Base-by-base conservation (phyloP, 2,797 vertebrate species). In the Macropodus opercularis region DNA sequence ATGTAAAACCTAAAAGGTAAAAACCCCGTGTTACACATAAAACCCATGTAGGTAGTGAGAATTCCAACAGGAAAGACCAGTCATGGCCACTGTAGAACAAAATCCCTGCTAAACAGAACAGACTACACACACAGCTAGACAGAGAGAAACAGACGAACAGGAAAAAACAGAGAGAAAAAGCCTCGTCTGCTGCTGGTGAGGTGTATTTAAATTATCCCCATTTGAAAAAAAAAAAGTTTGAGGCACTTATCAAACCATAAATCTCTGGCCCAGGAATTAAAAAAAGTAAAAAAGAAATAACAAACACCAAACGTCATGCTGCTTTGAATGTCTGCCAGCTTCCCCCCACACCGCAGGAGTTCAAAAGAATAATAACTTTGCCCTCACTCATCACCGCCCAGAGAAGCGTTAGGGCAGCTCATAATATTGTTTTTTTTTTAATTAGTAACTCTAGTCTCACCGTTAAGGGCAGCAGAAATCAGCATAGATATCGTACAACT, bases 351-450 rank as follows among this genome's bases (percentile, higher is more conserved):
- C 93, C 47, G 85, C 93, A 92, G 92, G 93, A 91, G 92, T 90
- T 91, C 87, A 87, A 85, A 85, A 90, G 90, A 88, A 92, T 92
- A 94, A 93, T 94, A 94, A 93, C 92, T 90, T 88, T 85, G 84
- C 80, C 83, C 86, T 89, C 88, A 84, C 89, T 93, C 91, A 94
- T 92, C 89, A 89, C 90, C 91, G 66, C 93, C 92, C 78, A 91
- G 92, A 93, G 92, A 89, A 92, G 91, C 90, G 88, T 91, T 92
- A 88, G 80, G 83, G 86, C 88, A 85, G 86, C 87, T 90, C 86
- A 54, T 92, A 91, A 93, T 92, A 89, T 89, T 87, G 71, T 88
- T 74, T 83, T 83, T 82, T 67, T 86, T 92, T 93, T 93, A 92
- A 92, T 94, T 93, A 91, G 83, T 87, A 85, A 83, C 69, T 87